These are phyloP conservation scores for Eutolmus rufibarbis DNA, from an alignment of 2,888 invertebrate species.

Conservation along the genomic window DNA sequence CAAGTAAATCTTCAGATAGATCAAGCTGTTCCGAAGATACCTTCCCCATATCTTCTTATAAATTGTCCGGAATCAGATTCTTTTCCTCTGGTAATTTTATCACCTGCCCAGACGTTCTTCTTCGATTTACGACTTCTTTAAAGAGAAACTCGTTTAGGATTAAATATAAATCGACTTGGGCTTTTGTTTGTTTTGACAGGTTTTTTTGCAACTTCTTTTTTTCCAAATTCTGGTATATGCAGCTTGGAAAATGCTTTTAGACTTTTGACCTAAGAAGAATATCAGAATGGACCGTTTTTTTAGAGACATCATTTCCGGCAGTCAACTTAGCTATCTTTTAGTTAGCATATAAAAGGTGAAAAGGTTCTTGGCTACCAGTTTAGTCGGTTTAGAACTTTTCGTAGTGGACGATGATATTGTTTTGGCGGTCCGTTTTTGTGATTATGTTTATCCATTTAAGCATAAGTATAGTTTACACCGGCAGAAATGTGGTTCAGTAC, in stretches of 20 bases:
- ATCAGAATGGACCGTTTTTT: not conserved
- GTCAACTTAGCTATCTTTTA: not conserved
- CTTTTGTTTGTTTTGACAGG: not conserved
- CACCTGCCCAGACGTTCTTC: not conserved
- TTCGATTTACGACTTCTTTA: not conserved
- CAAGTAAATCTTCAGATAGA: not conserved
- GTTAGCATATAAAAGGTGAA: not conserved
- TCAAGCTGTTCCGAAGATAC: not conserved
- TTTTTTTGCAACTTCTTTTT: not conserved
- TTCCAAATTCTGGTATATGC: not conserved
- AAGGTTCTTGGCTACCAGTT: not conserved
- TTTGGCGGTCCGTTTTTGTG: not conserved
- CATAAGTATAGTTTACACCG: not conserved
- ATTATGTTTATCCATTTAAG: not conserved
- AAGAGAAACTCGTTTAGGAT: not conserved
- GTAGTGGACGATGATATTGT: not conserved
- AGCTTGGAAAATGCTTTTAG: not conserved
- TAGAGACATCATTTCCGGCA: not conserved
- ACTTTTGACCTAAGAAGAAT: not conserved
- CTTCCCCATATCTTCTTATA: not conserved
- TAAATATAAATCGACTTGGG: not conserved
- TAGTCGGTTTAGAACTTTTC: not conserved
- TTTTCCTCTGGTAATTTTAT: not conserved
- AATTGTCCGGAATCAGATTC: not conserved
- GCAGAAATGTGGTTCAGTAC: not conserved